Evolutionary conservation across 1,140 invertebrate species (phyloP).

Genomic region (Aphelenchoides besseyi): DNA sequence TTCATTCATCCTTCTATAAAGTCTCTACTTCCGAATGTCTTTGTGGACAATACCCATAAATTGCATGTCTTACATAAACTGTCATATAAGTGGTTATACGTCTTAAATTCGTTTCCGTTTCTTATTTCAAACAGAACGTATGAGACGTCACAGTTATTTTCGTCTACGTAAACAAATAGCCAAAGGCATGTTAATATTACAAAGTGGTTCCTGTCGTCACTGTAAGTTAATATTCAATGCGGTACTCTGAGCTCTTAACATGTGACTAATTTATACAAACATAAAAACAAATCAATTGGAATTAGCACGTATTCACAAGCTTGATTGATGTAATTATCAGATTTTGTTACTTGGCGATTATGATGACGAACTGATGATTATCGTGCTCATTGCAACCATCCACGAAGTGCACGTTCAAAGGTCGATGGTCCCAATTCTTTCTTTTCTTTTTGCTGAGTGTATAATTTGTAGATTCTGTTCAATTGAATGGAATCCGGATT

Average conservation of each 20-base stretch:
- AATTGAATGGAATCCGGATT: conserved; percentile 40
- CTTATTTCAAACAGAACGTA: too few relatives aligned
- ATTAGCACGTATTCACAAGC: not conserved
- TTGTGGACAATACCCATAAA: too few relatives aligned
- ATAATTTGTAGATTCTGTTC: conserved; percentile 41
- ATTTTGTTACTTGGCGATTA: too few relatives aligned
- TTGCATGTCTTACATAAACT: too few relatives aligned
- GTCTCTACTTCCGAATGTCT: too few relatives aligned
- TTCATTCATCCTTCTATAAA: too few relatives aligned
- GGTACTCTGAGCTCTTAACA: not conserved
- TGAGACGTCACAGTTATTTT: too few relatives aligned
- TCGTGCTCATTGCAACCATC: not conserved
- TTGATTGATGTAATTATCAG: too few relatives aligned
- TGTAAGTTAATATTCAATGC: not conserved
- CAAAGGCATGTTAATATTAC: not conserved
- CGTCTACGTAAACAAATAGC: conserved; percentile 13
- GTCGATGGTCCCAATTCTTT: conserved; percentile 28
- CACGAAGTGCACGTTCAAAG: not conserved
- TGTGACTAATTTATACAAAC: not conserved
- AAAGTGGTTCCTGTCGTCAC: conserved; percentile 9
- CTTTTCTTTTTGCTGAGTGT: conserved; percentile 38
- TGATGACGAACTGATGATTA: not conserved
- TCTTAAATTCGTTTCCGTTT: too few relatives aligned
- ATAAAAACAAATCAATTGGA: not conserved
- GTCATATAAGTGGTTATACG: too few relatives aligned